Conservation (phyloP, 1,140 invertebrate genomes). For the Lepidotrigona ventralis region DNA sequence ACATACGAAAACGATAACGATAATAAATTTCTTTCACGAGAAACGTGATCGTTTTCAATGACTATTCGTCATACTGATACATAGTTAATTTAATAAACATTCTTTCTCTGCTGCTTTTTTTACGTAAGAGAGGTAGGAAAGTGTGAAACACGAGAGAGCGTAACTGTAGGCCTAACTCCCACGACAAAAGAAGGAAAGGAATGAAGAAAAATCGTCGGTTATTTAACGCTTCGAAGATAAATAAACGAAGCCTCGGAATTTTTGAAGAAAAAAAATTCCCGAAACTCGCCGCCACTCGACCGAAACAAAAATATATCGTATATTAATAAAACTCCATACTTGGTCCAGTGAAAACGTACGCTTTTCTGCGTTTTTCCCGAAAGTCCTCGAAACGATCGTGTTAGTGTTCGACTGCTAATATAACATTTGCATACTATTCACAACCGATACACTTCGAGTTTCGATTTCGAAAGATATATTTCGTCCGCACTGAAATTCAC, state of each 20-base stretch:
- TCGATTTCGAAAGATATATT: neutral
- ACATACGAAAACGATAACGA: no score
- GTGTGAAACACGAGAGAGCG: no score
- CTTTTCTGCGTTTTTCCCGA: neutral
- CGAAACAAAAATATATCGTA: neutral
- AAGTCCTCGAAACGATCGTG: no score
- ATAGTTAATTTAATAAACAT: no score
- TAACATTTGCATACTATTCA: neutral
- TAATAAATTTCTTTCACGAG: neutral
- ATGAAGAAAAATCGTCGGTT: neutral
- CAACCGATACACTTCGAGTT: no score
- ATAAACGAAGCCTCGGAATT: neutral
- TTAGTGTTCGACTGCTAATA: conserved; percentile 11
- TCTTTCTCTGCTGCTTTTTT: no score
- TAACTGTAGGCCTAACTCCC: no score
- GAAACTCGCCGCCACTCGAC: neutral
- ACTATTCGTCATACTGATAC: neutral
- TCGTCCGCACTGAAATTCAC: neutral
- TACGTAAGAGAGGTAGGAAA: no score
- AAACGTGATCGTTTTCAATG: neutral
- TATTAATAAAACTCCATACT: neutral
- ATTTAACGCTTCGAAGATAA: neutral
- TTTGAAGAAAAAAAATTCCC: neutral
- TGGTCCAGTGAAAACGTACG: no score
- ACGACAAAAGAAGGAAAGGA: neutral